These are phyloP conservation scores for Ammodytes marinus DNA, from an alignment of 2,113 vertebrate species.

Conservation along the genomic window DNA sequence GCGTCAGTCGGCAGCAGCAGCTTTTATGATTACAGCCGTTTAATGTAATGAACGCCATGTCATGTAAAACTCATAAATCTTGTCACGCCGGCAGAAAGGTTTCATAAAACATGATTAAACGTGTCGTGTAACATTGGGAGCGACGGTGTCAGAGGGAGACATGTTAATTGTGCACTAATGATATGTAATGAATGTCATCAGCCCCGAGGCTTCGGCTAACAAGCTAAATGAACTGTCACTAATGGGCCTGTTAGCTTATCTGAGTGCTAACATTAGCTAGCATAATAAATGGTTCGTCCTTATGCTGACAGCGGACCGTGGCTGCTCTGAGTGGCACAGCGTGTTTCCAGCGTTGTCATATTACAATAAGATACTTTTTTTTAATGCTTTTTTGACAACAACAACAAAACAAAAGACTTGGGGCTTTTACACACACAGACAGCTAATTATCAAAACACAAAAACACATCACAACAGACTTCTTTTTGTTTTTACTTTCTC, in stretches of 20 bases:
- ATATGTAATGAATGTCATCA: constrained; percentile 84
- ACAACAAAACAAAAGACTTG: constrained; percentile 37
- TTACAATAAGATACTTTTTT: constrained; percentile 48
- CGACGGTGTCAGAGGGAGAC: constrained; percentile 74
- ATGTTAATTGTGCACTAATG: constrained; percentile 83
- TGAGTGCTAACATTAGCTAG: constrained; percentile 70
- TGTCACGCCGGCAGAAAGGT: constrained; percentile 64
- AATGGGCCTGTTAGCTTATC: constrained; percentile 81
- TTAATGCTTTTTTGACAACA: constrained; percentile 34
- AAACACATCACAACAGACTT: background rate
- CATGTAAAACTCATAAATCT: constrained; percentile 81
- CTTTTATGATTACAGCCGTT: constrained; percentile 56
- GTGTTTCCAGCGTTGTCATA: constrained; percentile 49
- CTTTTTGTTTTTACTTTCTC: background rate
- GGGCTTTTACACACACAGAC: constrained; percentile 10
- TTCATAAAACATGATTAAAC: constrained; percentile 81
- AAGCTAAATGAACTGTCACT: constrained; percentile 84
- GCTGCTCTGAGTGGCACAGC: constrained; percentile 47
- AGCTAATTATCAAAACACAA: background rate
- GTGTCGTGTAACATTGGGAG: constrained; percentile 81
- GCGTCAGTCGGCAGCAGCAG: constrained; percentile 23
- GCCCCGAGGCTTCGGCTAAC: constrained; percentile 79
- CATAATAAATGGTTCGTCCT: constrained; percentile 71
- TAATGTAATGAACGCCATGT: constrained; percentile 69
- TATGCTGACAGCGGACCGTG: constrained; percentile 50